phyloP scores from a whole-genome alignment of 2,113 vertebrate species.

The Xiphias gladius region DNA sequence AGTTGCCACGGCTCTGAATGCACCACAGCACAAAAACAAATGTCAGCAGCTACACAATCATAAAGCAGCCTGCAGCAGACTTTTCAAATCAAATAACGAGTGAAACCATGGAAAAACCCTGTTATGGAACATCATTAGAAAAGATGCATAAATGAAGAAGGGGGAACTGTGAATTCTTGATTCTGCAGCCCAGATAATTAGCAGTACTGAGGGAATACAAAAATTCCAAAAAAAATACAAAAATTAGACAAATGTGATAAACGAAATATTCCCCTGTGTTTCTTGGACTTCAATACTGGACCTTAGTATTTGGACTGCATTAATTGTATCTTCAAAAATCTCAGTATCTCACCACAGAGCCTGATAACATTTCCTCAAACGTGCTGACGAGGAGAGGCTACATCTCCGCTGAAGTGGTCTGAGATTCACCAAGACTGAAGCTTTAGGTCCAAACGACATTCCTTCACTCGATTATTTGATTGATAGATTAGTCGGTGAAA shows the following conservation, averaged over 20 bases:
- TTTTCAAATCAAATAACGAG: conserved; percentile 56
- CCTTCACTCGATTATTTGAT: background rate
- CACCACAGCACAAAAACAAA: conserved; percentile 59
- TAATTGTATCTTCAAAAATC: background rate
- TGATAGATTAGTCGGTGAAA: background rate
- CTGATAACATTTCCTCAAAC: too few species aligned
- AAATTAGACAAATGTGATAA: conserved; percentile 33
- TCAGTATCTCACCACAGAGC: too few species aligned
- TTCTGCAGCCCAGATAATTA: conserved; percentile 21
- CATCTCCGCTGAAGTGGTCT: background rate
- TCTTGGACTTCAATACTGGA: background rate
- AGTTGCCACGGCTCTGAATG: conserved; percentile 45
- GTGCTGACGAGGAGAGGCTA: background rate
- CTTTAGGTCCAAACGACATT: too few species aligned
- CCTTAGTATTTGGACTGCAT: background rate
- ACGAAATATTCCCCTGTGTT: conserved; percentile 6
- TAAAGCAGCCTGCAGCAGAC: conserved; percentile 53
- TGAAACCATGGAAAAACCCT: conserved; percentile 16
- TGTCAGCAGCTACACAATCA: conserved; percentile 50
- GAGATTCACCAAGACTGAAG: background rate
- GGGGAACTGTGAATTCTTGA: conserved; percentile 2
- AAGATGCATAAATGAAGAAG: conserved; percentile 34
- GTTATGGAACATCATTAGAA: conserved; percentile 37
- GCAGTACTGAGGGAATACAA: conserved; percentile 9
- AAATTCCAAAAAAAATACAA: too few species aligned